Percentiles rank a stretch among this genome's conserved stretches.
Conservation (phyloP, 2,113 vertebrate species). For the Sander vitreus region DNA sequence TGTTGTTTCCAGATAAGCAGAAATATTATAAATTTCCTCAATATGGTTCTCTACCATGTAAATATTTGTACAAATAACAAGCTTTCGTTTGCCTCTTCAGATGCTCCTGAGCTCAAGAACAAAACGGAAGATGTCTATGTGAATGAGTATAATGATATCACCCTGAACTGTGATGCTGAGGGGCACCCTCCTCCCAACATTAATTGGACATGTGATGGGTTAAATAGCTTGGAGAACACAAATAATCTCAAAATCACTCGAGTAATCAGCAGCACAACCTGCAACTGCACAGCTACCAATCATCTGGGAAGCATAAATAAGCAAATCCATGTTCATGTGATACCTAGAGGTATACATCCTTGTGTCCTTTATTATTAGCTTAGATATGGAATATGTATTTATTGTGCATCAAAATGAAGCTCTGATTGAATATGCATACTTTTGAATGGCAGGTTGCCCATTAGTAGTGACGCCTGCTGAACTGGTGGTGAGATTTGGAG, state of each 20-base stretch:
- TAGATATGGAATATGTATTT: background rate
- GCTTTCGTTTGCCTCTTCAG: slow-evolving; percentile 17
- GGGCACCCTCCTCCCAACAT: slow-evolving; percentile 37
- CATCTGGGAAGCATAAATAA: background rate
- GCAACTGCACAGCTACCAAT: slow-evolving; percentile 41
- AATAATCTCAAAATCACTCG: background rate
- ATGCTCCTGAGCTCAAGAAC: slow-evolving; percentile 47
- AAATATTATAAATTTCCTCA: background rate
- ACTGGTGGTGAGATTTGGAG: slow-evolving; percentile 59
- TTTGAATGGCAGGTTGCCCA: slow-evolving; percentile 36
- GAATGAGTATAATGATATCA: background rate
- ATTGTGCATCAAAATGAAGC: background rate
- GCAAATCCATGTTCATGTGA: background rate
- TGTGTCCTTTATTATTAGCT: background rate
- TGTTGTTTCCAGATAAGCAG: background rate
- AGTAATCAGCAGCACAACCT: background rate
- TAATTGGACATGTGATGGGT: slow-evolving; percentile 23
- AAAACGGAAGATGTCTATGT: accelerated
- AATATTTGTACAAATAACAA: slow-evolving; percentile 1
- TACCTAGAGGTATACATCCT: background rate
- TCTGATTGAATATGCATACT: slow-evolving; percentile 26
- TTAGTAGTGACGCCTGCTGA: slow-evolving; percentile 21
- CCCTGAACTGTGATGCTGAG: slow-evolving; percentile 48
- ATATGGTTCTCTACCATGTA: background rate
- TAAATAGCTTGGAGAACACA: accelerated